Conservation (phyloP, 1,140 invertebrate genomes). For the Tetragonula clypearis region DNA sequence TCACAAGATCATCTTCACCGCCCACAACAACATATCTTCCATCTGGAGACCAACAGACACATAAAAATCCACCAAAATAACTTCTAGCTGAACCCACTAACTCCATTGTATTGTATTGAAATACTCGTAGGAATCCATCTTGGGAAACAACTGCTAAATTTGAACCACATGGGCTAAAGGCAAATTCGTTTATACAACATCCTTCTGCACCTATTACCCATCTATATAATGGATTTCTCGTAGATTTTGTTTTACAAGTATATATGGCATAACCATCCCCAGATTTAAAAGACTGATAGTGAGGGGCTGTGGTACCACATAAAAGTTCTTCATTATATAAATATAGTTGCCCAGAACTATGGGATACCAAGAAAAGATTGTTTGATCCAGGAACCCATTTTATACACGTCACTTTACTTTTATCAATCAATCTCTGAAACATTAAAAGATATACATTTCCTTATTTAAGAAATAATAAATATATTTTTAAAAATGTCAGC, state of each 20-base stretch:
- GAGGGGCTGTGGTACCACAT: slow-evolving; percentile 91
- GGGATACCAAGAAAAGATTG: slow-evolving; percentile 96
- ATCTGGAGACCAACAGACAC: slow-evolving; percentile 99
- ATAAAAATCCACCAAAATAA: slow-evolving; percentile 98
- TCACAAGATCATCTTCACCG: slow-evolving; percentile 99
- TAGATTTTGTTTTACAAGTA: slow-evolving; percentile 98
- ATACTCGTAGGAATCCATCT: slow-evolving; percentile 97
- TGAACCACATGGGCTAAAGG: slow-evolving; percentile 96
- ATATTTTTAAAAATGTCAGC: neutral
- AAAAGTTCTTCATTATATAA: slow-evolving; percentile 98
- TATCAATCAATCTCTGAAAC: slow-evolving; percentile 97
- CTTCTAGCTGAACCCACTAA: slow-evolving; percentile 94
- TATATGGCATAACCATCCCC: slow-evolving; percentile 97
- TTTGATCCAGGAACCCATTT: slow-evolving; percentile 97
- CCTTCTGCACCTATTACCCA: slow-evolving; percentile 93
- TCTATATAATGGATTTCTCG: slow-evolving; percentile 96
- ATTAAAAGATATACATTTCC: slow-evolving; percentile 27
- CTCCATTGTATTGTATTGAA: slow-evolving; percentile 99
- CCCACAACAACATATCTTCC: slow-evolving; percentile 97
- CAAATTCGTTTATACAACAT: slow-evolving; percentile 97
- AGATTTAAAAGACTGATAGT: slow-evolving; percentile 97
- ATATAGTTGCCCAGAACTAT: slow-evolving; percentile 98
- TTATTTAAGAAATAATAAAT: neutral
- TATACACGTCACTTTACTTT: slow-evolving; percentile 99
- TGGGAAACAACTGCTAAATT: slow-evolving; percentile 97